A percentile compares a stretch with the other conserved stretches of the same genome.
These are phyloP conservation scores for Clarias pachynema DNA, from an alignment of 2,797 vertebrate genomes.

Conservation along the genomic window DNA sequence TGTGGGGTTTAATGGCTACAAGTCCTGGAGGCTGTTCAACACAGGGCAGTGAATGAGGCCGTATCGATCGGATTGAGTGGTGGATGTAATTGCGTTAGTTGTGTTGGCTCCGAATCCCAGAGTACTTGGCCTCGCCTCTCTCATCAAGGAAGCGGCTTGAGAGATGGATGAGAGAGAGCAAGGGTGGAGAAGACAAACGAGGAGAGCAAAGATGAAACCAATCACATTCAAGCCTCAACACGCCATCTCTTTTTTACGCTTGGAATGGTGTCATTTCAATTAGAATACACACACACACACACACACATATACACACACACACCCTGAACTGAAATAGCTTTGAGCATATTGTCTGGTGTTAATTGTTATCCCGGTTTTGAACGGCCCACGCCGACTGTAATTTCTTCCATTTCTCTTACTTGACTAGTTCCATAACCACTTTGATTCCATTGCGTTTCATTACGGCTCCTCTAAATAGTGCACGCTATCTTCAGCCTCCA, in stretches of 20 bases:
- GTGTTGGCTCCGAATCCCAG: conserved; percentile 18
- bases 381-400: conserved; percentile 21
- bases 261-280: conserved; percentile 32
- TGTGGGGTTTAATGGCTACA: conserved; percentile 36
- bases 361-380: conserved; percentile 37
- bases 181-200: conserved; percentile 20
- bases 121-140: conserved; percentile 25
- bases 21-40: conserved; percentile 41
- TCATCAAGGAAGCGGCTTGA: conserved; percentile 21
- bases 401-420: conserved; percentile 36
- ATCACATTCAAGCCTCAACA: conserved; percentile 30
- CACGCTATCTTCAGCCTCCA: conserved; percentile 32
- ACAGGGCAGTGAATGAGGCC: conserved; percentile 32
- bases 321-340: conserved; percentile 27
- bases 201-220: conserved; percentile 24
- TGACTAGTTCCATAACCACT: conserved; percentile 40
- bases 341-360: conserved; percentile 41
- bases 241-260: conserved; percentile 17
- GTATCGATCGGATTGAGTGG: conserved; percentile 40
- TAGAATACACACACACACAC: conserved; percentile 13
- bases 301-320: not conserved
- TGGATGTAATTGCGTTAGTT: conserved; percentile 46
- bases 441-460: conserved; percentile 41
- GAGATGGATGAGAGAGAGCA: conserved; percentile 40
- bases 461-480: conserved; percentile 13